Percentiles rank a stretch among this genome's conserved stretches.
Evolutionary conservation across 1,140 invertebrate genomes (phyloP).

Genomic region (Teleogryllus occipitalis): DNA sequence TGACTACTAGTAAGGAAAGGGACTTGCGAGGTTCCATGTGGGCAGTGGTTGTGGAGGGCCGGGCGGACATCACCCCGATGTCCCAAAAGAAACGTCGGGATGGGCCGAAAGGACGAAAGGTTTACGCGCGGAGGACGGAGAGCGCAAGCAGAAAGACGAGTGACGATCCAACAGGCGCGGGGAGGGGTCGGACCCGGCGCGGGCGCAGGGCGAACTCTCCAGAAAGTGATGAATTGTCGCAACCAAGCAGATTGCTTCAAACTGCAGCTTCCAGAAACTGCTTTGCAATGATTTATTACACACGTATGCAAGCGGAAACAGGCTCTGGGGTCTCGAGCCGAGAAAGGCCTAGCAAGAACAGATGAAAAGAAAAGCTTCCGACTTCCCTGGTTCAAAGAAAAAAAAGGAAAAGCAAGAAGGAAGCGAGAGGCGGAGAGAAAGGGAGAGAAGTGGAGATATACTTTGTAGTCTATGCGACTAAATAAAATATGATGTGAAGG

Average conservation of each 20-base stretch:
- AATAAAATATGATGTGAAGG: slow-evolving; percentile 1
- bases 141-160: background rate
- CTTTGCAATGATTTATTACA: slow-evolving; percentile 5
- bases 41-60: background rate
- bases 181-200: too few species aligned
- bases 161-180: too few species aligned
- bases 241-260: slow-evolving; percentile 1
- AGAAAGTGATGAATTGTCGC: slow-evolving; percentile 1
- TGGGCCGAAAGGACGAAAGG: too few species aligned
- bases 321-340: background rate
- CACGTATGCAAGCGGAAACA: slow-evolving; percentile 3
- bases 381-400: background rate
- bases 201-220: background rate
- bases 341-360: background rate
- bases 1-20: too few species aligned
- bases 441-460: background rate
- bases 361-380: slow-evolving; percentile 1
- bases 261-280: background rate
- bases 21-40: background rate
- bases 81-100: too few species aligned
- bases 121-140: background rate
- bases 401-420: background rate
- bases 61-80: too few species aligned
- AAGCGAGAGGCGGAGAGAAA: too few species aligned
- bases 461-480: background rate